These are phyloP conservation scores for Nematopogon swammerdamellus DNA, from an alignment of 2,888 invertebrate genomes.

Conservation along the genomic window DNA sequence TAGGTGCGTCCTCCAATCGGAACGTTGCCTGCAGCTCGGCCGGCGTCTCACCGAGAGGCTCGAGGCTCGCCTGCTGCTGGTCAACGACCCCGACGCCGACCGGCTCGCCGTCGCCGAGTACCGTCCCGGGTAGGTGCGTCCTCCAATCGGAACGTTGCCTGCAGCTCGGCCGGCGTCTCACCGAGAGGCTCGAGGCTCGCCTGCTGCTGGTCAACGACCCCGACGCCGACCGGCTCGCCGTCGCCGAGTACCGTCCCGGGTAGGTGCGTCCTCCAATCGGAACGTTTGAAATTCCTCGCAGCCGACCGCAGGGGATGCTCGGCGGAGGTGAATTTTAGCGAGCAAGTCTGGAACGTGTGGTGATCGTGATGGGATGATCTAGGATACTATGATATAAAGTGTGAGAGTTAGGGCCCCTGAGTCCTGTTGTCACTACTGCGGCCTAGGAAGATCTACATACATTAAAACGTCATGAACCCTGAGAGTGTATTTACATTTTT, in stretches of 20 bases:
- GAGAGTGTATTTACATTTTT: too few species aligned
- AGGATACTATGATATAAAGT: too few species aligned
- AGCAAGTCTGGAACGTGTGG: too few species aligned
- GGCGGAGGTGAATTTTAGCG: too few species aligned
- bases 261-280: slow-evolving; percentile 33
- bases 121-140: slow-evolving; percentile 48
- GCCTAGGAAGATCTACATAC: too few species aligned
- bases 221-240: slow-evolving; percentile 94
- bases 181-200: slow-evolving; percentile 63
- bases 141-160: too few species aligned
- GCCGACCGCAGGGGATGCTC: too few species aligned
- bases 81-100: slow-evolving; percentile 99
- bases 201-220: slow-evolving; percentile 97
- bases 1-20: slow-evolving; percentile 33
- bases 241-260: slow-evolving; percentile 78
- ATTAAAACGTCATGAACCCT: too few species aligned
- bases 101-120: slow-evolving; percentile 91
- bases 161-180: slow-evolving; percentile 72
- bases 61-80: slow-evolving; percentile 74
- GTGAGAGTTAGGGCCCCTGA: too few species aligned
- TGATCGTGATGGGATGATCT: too few species aligned
- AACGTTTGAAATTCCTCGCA: too few species aligned
- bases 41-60: slow-evolving; percentile 72
- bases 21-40: slow-evolving; percentile 73
- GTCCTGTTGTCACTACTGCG: too few species aligned